Percentiles rank a stretch among this genome's conserved stretches.
Conservation (phyloP, 1,140 invertebrate genomes). For the Papilio machaon region DNA sequence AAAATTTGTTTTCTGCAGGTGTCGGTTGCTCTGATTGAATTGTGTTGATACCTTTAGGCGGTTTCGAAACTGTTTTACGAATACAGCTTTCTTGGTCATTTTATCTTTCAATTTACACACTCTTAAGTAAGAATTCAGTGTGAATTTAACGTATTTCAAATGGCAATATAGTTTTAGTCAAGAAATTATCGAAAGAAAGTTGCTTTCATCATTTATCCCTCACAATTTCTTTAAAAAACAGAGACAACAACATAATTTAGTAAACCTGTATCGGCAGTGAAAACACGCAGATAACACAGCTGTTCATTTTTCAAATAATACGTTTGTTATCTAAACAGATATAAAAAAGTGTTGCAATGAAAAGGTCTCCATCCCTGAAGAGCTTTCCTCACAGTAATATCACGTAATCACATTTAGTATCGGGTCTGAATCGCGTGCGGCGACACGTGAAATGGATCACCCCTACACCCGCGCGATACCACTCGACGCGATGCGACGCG, state of each 20-base stretch:
- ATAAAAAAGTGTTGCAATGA: slow-evolving; percentile 3
- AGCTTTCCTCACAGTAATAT: slow-evolving; percentile 1
- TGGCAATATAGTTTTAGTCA: no score
- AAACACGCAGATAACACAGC: background rate
- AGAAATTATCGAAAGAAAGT: background rate
- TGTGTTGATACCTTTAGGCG: background rate
- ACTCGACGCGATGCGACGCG: background rate
- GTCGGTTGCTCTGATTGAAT: slow-evolving; percentile 31
- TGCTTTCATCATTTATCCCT: no score
- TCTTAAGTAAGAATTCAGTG: no score
- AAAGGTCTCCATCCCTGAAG: background rate
- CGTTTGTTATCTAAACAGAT: background rate
- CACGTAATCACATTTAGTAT: slow-evolving; percentile 14
- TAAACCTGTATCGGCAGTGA: background rate
- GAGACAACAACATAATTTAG: no score
- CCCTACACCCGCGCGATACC: background rate
- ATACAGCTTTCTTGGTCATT: background rate
- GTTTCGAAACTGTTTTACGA: background rate
- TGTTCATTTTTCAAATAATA: background rate
- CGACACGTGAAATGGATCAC: slow-evolving; percentile 6
- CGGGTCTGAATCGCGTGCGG: background rate
- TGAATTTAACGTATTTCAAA: no score
- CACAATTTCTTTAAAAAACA: no score
- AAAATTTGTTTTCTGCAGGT: slow-evolving; percentile 49
- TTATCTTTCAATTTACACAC: background rate